Base-by-base conservation (phyloP, 2,113 vertebrate species). In the Anguilla japonica region DNA sequence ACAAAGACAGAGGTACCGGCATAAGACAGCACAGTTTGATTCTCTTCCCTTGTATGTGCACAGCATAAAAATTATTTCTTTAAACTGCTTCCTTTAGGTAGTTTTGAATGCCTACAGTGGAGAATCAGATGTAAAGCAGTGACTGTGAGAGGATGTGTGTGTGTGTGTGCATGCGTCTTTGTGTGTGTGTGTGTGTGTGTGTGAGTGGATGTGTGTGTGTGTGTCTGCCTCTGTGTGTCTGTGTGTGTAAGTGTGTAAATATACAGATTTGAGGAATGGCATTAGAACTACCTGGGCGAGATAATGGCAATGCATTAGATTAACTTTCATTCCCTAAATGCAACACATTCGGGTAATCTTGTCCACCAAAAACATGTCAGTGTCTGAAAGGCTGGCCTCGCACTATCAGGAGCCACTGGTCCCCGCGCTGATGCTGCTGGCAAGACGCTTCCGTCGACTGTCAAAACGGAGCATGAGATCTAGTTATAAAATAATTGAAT, bases 401-500 rank as follows among this genome's bases (percentile, higher is more conserved):
- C 96, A 96, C 98, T 99, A 98, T 98, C 97, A 97, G 97, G 96
- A 96, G 96, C 95, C 96, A 95, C 91, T 95, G 96, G 95, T 95
- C 96, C 94, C 95, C 95, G 93, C 94, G 91, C 95, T 96, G 97
- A 96, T 97, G 94, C 96, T 96, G 96, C 97, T 97, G 96, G 97
- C 96, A 96, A 95, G 90, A 90, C 96, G 96, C 97, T 96, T 93
- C 95, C 96, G 97, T 96, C 95, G 96, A 97, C 98, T 99, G 98
- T 99, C 98, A 99, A 97, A 98, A 98, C 97, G 97, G 97, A 97
- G 97, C 96, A 96, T 96, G 96, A 98, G 95, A 96, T 97, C 98
- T 98, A 97, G 96, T 98, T 98, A 97, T 98, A 98, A 99, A 99
- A 99, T 99, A 99, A 99, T 99, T 99, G 98, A 99, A 99, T 99